phyloP scores from a whole-genome alignment of 2,888 invertebrate genomes.

The Scaptomyza caliginosa region DNA sequence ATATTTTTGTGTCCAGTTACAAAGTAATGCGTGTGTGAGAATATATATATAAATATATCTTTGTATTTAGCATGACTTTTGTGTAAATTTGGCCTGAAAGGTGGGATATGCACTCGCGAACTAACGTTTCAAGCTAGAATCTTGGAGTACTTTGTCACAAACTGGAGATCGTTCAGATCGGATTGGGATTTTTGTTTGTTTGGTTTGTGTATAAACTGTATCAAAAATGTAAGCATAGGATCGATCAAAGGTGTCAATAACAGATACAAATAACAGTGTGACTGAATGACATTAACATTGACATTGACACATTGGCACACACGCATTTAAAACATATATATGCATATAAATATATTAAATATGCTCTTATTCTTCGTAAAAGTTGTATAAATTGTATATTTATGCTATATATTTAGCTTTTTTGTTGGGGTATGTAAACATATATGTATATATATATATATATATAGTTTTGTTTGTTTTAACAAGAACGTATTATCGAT shows the following conservation, averaged over 20 bases:
- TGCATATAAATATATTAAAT: conserved; percentile 60
- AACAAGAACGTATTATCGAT: conserved; percentile 73
- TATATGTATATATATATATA: conserved; percentile 16
- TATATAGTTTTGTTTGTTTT: conserved; percentile 20
- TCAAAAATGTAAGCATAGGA: conserved; percentile 58
- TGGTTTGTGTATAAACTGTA: conserved; percentile 49
- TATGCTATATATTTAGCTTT: conserved; percentile 25
- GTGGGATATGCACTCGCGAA: conserved; percentile 9
- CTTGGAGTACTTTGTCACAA: conserved; percentile 7
- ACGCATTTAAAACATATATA: conserved; percentile 39
- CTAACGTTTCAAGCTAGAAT: conserved; percentile 2
- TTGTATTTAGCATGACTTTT: neutral
- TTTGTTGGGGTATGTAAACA: conserved; percentile 23
- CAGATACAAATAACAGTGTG: conserved; percentile 63
- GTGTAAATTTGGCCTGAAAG: conserved; percentile 17
- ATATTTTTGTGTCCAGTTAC: conserved; percentile 15
- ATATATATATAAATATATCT: neutral
- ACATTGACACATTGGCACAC: conserved; percentile 24
- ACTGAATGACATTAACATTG: conserved; percentile 44
- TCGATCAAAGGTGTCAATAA: conserved; percentile 41
- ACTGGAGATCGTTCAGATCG: neutral
- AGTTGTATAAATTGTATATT: conserved; percentile 73
- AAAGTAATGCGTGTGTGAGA: conserved; percentile 8
- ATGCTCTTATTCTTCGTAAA: conserved; percentile 63
- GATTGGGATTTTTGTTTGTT: neutral